Conservation (phyloP, 53 echinoderm and acorn worm genomes). For the Actinopyga echinites region DNA sequence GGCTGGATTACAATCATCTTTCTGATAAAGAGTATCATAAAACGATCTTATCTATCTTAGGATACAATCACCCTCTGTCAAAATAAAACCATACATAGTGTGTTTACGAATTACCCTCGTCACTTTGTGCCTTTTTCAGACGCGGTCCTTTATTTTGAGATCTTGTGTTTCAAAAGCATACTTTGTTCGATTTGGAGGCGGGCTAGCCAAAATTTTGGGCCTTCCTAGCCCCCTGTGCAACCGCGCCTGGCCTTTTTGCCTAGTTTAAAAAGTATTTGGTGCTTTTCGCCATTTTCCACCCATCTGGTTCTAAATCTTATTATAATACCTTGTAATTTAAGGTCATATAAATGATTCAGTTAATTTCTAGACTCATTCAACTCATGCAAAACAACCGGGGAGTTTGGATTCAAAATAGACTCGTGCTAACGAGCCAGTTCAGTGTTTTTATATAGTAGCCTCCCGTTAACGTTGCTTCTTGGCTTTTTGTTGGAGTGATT, state of each 20-base stretch:
- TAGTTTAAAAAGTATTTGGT: background rate
- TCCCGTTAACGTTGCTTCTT: background rate
- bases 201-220: too few relatives aligned
- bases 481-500: background rate
- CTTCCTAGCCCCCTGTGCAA: too few relatives aligned
- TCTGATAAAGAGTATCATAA: background rate
- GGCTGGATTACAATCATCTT: background rate
- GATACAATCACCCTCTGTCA: background rate
- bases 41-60: background rate
- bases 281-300: slow-evolving; percentile 7
- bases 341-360: background rate
- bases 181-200: too few relatives aligned
- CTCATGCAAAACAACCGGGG: background rate
- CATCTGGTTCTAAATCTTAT: background rate
- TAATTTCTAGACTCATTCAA: background rate
- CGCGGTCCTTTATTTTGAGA: too few relatives aligned
- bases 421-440: background rate
- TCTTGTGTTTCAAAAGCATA: too few relatives aligned
- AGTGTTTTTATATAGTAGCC: background rate
- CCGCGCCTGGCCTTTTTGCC: too few relatives aligned
- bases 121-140: background rate
- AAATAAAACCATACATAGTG: background rate
- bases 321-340: slow-evolving; percentile 1
- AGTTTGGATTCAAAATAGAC: background rate
- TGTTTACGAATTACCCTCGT: background rate